Base-by-base conservation (phyloP, 2,888 invertebrate species). In the Drosophila fulvimacula region DNA sequence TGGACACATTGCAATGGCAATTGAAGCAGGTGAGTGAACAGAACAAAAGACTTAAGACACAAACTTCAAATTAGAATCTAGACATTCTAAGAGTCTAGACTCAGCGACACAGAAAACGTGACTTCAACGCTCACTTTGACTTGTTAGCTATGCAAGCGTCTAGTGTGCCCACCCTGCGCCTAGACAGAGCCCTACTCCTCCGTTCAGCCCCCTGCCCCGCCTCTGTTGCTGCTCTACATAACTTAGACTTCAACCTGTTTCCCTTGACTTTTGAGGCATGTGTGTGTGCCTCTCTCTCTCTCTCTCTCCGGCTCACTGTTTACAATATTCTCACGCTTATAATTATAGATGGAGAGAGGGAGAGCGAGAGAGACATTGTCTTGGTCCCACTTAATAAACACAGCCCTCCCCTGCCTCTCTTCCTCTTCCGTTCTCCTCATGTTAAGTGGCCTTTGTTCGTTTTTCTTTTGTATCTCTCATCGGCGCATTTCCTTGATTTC, bases 1-100 rank as follows among this genome's bases (percentile, higher is more conserved):
- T 95, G 80, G 94, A 95, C 89, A 95, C 95, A 64, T 92, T 95
- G 75, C 94, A 95, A 88, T 95, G 95, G 95, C 95, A 95, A 91
- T 92, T 95, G 70, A 95, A 95, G 92, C 95, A 95, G 94, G 95
- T 95, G 93, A 92, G 91, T 74, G 49, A 21, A 11, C 53, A 27
- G 49, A 58, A 59, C 69, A 58, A 69, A 78, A 66, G 74, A 76
- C 70, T 73, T 64, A 82, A 86, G 81, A 68, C 81, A 86, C 88
- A 71, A 81, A 79, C 79, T 60, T 77, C 66, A 57, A 9, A 13
- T 21, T n/a, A 62, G 21, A 17, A 17, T 49, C 65, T n/a, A 34
- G 17, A 27, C 15, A 10, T 10, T 27, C 10, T 55, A 9, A 15
- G 13, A 56, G 65, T 51, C 53, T 4, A 56, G 55, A 51, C 49